Conservation (phyloP, 2,113 vertebrate genomes). For the Sinocyclocheilus anshuiensis region DNA sequence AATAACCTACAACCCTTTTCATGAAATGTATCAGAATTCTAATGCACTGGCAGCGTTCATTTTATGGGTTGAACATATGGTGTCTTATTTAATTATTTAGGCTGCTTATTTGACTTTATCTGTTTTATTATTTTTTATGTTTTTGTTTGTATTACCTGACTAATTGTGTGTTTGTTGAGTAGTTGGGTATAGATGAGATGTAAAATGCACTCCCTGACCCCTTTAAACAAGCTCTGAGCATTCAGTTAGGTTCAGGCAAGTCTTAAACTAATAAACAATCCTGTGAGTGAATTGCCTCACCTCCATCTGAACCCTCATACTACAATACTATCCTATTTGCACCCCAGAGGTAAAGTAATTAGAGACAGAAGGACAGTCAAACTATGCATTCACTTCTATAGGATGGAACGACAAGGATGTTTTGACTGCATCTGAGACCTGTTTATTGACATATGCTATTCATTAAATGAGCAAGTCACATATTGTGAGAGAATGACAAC, state of each 20-base stretch:
- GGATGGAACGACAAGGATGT: background rate
- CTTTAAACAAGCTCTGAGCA: background rate
- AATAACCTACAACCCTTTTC: background rate
- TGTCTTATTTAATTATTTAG: background rate
- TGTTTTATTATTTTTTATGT: background rate
- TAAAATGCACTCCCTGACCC: background rate
- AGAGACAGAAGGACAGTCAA: background rate
- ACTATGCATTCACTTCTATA: background rate
- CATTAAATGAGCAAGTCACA: background rate
- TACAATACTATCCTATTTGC: background rate
- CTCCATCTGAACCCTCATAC: background rate
- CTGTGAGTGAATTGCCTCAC: background rate
- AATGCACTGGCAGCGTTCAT: background rate
- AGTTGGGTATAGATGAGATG: background rate
- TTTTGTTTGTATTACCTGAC: conserved; percentile 1
- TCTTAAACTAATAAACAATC: conserved; percentile 14
- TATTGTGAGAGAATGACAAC: background rate
- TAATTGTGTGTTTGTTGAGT: conserved; percentile 20
- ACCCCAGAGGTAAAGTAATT: background rate
- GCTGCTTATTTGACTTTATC: background rate
- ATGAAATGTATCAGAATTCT: background rate
- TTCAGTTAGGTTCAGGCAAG: background rate
- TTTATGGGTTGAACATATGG: background rate
- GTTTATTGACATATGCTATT: background rate
- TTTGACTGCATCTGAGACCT: background rate